phyloP scores from a whole-genome alignment of 2,888 invertebrate species.

The Mesorhabditis sp. region DNA sequence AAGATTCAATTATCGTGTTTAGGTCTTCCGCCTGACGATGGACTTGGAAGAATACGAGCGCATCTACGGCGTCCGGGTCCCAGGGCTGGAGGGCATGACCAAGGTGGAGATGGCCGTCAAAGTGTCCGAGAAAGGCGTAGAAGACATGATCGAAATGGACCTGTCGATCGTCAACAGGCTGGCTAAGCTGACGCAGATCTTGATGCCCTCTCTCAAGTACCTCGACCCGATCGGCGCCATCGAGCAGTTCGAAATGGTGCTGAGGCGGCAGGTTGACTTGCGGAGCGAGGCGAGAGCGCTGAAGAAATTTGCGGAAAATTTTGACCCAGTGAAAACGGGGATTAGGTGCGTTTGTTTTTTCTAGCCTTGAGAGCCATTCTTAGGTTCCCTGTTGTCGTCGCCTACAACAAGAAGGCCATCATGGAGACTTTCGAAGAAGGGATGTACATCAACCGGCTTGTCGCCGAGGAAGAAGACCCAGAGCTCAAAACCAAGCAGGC shows the following conservation, averaged over 20 bases:
- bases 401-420: conserved; percentile 60
- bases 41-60: conserved; percentile 32
- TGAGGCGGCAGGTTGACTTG: conserved; percentile 62
- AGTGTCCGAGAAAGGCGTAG: conserved; percentile 61
- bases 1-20: conserved; percentile 6
- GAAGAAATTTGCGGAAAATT: conserved; percentile 60
- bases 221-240: conserved; percentile 62
- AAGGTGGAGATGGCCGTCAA: conserved; percentile 38
- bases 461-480: conserved; percentile 33
- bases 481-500: conserved; percentile 38
- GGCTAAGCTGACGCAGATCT: conserved; percentile 23
- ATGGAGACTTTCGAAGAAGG: conserved; percentile 63
- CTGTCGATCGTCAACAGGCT: conserved; percentile 56
- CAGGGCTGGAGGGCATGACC: conserved; percentile 24
- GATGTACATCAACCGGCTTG: conserved; percentile 38
- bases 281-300: conserved; percentile 61
- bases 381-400: conserved; percentile 59
- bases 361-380: too few relatives aligned
- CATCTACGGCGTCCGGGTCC: conserved; percentile 23
- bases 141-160: conserved; percentile 59
- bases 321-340: conserved; percentile 49
- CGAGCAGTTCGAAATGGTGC: conserved; percentile 61
- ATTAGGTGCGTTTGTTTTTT: conserved; percentile 33
- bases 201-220: conserved; percentile 58
- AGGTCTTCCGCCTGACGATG: conserved; percentile 56